These are phyloP conservation scores for Eucriotettix oculatus DNA, from an alignment of 2,888 invertebrate species.

Conservation along the genomic window DNA sequence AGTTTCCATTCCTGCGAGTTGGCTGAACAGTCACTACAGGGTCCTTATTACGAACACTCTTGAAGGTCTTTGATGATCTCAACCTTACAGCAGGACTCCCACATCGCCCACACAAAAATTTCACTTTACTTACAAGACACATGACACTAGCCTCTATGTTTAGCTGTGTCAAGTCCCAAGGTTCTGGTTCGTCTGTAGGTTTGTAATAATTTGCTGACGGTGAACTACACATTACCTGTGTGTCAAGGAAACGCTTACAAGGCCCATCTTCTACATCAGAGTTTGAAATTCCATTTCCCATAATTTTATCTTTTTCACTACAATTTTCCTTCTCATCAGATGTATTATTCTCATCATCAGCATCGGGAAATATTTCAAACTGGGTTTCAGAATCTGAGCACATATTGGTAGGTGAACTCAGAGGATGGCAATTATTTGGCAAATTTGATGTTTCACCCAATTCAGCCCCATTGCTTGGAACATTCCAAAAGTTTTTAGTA, in stretches of 20 bases:
- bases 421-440: neutral
- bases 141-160: slow-evolving; percentile 79
- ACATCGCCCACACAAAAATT: slow-evolving; percentile 58
- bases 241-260: slow-evolving; percentile 30
- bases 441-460: neutral
- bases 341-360: slow-evolving; percentile 25
- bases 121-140: slow-evolving; percentile 66
- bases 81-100: slow-evolving; percentile 45
- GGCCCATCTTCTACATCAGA: slow-evolving; percentile 9
- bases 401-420: neutral
- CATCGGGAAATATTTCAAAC: slow-evolving; percentile 39
- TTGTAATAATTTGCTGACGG: slow-evolving; percentile 63
- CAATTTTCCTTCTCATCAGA: slow-evolving; percentile 13
- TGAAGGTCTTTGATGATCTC: slow-evolving; percentile 15
- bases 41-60: slow-evolving; percentile 9
- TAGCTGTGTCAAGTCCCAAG: slow-evolving; percentile 68
- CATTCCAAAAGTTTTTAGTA: slow-evolving; percentile 42
- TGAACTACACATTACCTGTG: slow-evolving; percentile 28
- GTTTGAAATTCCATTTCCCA: slow-evolving; percentile 11
- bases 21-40: slow-evolving; percentile 11
- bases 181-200: slow-evolving; percentile 66
- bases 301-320: slow-evolving; percentile 9
- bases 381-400: slow-evolving; percentile 24
- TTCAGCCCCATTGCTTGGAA: slow-evolving; percentile 2
- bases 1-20: slow-evolving; percentile 2